A percentile compares a stretch with the other conserved stretches of the same genome.
These are phyloP conservation scores for Oligia strigilis DNA, from an alignment of 2,888 invertebrate genomes.

Conservation along the genomic window DNA sequence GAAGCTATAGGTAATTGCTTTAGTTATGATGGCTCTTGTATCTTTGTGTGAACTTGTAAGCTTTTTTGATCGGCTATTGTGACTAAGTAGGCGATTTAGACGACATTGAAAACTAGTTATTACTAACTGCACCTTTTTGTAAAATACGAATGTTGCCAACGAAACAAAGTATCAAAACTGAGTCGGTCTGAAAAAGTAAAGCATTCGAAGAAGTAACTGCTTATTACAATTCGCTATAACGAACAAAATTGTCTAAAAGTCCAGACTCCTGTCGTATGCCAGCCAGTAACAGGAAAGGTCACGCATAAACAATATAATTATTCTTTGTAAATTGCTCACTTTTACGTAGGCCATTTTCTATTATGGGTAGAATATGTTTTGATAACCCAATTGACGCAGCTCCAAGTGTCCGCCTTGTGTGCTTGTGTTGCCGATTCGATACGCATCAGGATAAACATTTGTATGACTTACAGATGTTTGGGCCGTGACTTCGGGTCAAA, in stretches of 20 bases:
- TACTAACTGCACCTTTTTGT: constrained; percentile 3
- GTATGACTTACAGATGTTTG: constrained; percentile 41
- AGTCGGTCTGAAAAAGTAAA: not conserved
- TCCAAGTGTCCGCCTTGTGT: constrained; percentile 9
- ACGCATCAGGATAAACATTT: constrained; percentile 32
- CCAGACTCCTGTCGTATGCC: not conserved
- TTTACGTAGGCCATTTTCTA: not conserved
- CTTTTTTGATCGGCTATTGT: constrained; percentile 3
- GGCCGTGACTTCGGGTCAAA: not conserved
- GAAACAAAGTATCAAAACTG: not conserved
- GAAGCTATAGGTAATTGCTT: constrained; percentile 57
- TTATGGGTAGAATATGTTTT: constrained; percentile 20
- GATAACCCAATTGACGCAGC: constrained; percentile 44
- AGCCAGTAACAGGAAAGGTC: not conserved
- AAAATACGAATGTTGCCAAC: not conserved
- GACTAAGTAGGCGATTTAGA: constrained; percentile 6
- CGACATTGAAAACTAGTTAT: not conserved
- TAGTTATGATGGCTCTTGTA: constrained; percentile 54
- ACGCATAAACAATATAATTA: not conserved
- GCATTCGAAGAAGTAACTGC: too few relatives aligned
- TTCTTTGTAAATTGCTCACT: not conserved
- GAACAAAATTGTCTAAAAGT: not conserved
- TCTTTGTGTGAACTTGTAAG: constrained; percentile 35
- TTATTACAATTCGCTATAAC: not conserved
- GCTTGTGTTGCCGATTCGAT: constrained; percentile 7